phyloP scores from a whole-genome alignment of 2,888 invertebrate genomes.

The Anarsia innoxiella region DNA sequence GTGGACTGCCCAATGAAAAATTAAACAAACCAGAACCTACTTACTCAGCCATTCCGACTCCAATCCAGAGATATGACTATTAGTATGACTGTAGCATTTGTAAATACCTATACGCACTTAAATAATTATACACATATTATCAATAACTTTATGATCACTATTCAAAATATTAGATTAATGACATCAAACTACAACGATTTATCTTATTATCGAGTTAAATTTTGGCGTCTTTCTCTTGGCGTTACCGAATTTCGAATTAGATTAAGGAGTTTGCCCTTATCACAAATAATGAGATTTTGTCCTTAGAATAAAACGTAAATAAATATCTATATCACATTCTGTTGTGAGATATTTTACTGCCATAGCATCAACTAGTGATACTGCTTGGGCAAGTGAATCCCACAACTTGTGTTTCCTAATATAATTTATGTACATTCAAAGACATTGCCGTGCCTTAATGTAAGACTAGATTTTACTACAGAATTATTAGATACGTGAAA shows the following conservation, averaged over 20 bases:
- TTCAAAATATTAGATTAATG: slow-evolving; percentile 29
- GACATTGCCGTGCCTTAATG: slow-evolving; percentile 63
- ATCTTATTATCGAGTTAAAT: slow-evolving; percentile 38
- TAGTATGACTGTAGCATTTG: too few relatives aligned
- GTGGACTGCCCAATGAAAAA: too few relatives aligned
- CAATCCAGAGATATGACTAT: too few relatives aligned
- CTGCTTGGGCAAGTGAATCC: slow-evolving; percentile 40
- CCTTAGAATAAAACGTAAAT: slow-evolving; percentile 50
- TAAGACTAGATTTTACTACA: slow-evolving; percentile 74
- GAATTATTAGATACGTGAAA: slow-evolving; percentile 50
- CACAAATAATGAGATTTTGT: slow-evolving; percentile 56
- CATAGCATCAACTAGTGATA: slow-evolving; percentile 28
- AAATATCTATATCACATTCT: slow-evolving; percentile 67
- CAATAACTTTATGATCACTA: slow-evolving; percentile 9
- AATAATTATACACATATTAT: slow-evolving; percentile 8
- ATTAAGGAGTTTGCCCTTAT: slow-evolving; percentile 36
- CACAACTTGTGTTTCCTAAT: slow-evolving; percentile 51
- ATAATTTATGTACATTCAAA: slow-evolving; percentile 64
- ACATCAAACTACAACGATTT: slow-evolving; percentile 52
- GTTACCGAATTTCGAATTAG: slow-evolving; percentile 31
- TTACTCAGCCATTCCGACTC: too few relatives aligned
- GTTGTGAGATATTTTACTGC: slow-evolving; percentile 56
- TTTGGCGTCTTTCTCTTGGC: slow-evolving; percentile 49
- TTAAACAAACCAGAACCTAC: too few relatives aligned
- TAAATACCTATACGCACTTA: neutral